These are phyloP conservation scores for Pilophorus perplexus DNA, from an alignment of 2,888 invertebrate genomes.

Conservation along the genomic window DNA sequence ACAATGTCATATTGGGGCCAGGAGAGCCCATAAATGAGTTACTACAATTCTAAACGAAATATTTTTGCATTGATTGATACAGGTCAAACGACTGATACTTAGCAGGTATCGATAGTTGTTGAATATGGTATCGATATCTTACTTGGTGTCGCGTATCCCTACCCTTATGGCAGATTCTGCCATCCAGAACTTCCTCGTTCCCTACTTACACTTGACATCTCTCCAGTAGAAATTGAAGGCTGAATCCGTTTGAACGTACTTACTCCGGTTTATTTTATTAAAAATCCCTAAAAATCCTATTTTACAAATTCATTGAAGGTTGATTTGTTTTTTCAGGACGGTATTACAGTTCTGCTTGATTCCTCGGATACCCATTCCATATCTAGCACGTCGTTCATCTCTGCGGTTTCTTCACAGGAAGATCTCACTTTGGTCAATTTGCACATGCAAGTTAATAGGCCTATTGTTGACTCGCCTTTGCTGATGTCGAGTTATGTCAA, in stretches of 20 bases:
- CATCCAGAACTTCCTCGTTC: too few relatives aligned
- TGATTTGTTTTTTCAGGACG: slow-evolving; percentile 40
- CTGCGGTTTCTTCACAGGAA: slow-evolving; percentile 89
- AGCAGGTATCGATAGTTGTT: too few relatives aligned
- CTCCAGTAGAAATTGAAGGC: too few relatives aligned
- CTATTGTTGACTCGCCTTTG: slow-evolving; percentile 89
- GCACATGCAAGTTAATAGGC: slow-evolving; percentile 88
- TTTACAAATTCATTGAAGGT: not conserved
- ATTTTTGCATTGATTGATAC: too few relatives aligned
- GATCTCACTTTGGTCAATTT: slow-evolving; percentile 88
- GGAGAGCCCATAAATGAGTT: too few relatives aligned
- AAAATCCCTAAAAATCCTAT: not conserved
- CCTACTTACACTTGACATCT: too few relatives aligned
- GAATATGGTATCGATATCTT: too few relatives aligned
- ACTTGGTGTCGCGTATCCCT: too few relatives aligned
- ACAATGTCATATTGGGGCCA: too few relatives aligned
- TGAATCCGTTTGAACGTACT: slow-evolving; percentile 13
- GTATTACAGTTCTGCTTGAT: slow-evolving; percentile 53
- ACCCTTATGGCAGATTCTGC: too few relatives aligned
- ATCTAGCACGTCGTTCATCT: slow-evolving; percentile 82
- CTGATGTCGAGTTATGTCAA: slow-evolving; percentile 92
- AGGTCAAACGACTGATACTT: too few relatives aligned
- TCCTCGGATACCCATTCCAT: slow-evolving; percentile 76
- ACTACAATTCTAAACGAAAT: too few relatives aligned
- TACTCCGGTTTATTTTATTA: not conserved